Base-by-base conservation (phyloP, 2,888 invertebrate genomes). In the Escarpia spicata region DNA sequence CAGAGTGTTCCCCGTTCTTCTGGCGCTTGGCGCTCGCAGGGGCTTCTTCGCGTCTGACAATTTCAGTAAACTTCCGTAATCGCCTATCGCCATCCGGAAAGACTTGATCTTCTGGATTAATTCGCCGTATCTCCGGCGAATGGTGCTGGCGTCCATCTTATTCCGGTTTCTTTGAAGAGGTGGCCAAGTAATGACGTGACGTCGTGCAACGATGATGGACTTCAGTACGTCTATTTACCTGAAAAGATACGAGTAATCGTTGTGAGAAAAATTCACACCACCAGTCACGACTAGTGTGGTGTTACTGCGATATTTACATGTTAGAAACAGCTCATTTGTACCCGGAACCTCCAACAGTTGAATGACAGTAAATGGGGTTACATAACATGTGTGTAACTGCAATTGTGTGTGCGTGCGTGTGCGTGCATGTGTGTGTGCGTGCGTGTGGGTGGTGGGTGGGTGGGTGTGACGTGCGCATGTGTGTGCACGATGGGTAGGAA, bases 1-100 rank as follows among this genome's bases (percentile, higher is more conserved):
- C 75, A 75, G 75, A 26, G n/a, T 26, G 75, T 75, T 75, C 26
- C 6, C 19, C 75, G 26, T 26, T 6, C 75, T 15, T n/a, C 75
- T 75, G n/a, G 75, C 75, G 75, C 75, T 75, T 2, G 75, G 75
- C 4, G n/a, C 75, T 6, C 75, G 75, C 19, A 75, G 1, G 75
- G 75, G 75, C 6, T 75, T 75, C 75, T 75, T 75, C 75, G 75
- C 75, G 26, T 75, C 75, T 26, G 75, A 19, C 6, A 75, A n/a
- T 26, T 75, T 75, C 75, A 75, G 75, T 26, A 75, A 26, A 75
- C 26, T 6, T 75, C 75, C 75, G 75, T 75, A 75, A 26, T 75
- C 75, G 75, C 75, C 75, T 75, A 75, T 75, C n/a, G 75, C 75
- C 75, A 75, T 75, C 75, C 75, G 75, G 75, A 75, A 75, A 75